Percentiles rank a stretch among this genome's conserved stretches.
These are phyloP conservation scores for Salminus brasiliensis DNA, from an alignment of 2,113 vertebrate species.

Conservation along the genomic window DNA sequence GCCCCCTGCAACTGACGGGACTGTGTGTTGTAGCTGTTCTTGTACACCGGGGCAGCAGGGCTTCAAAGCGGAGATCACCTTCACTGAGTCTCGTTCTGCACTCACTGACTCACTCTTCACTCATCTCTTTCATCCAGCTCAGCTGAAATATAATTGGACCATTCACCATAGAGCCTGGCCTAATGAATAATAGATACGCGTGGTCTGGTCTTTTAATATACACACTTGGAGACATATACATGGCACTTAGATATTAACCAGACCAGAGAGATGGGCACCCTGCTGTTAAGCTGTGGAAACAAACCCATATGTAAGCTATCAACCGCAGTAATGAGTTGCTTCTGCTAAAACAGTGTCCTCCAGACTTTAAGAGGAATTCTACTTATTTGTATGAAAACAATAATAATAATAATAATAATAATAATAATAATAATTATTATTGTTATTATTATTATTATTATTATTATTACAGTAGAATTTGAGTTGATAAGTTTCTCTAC, in stretches of 20 bases:
- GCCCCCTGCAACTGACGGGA: not conserved
- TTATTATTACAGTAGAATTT: no score
- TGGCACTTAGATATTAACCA: conserved; percentile 24
- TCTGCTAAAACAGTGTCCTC: not conserved
- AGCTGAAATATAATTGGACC: conserved; percentile 23
- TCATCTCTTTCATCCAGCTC: not conserved
- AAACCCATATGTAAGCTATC: conserved; percentile 3
- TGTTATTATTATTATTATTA: no score
- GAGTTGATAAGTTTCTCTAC: no score
- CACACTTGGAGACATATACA: conserved; percentile 18
- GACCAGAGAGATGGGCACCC: conserved; percentile 31
- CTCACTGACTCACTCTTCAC: not conserved
- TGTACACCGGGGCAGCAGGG: not conserved
- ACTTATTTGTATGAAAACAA: no score
- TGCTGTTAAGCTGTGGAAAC: conserved; percentile 12
- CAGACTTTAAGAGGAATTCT: no score
- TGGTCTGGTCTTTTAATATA: conserved; percentile 23
- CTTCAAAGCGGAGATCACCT: not conserved
- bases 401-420: no score
- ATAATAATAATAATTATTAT: no score
- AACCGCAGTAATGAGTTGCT: not conserved
- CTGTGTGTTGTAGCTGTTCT: not conserved
- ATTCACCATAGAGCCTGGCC: not conserved
- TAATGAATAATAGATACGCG: conserved; percentile 42
- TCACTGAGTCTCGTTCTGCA: not conserved